Evolutionary conservation across 92 coral and sea anemone species (phyloP).

Genomic region (Bergia sp.): DNA sequence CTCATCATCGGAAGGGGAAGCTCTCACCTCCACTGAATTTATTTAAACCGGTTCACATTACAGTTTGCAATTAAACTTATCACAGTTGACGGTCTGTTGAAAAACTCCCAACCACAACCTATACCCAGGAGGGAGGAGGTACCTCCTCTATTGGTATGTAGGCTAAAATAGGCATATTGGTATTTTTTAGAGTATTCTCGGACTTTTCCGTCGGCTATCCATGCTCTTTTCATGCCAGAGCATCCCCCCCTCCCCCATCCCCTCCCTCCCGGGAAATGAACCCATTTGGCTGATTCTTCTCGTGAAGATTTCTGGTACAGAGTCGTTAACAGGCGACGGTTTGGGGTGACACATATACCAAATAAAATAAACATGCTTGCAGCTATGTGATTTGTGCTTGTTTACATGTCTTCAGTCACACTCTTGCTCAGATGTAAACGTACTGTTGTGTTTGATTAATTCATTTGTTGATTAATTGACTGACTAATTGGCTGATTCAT

Average conservation of each 20-base stretch:
- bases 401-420: no score
- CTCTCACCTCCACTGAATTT: neutral
- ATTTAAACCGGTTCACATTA: neutral
- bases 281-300: no score
- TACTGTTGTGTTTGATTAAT: no score
- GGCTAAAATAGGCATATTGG: conserved; percentile 5
- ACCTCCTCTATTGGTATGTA: conserved; percentile 16
- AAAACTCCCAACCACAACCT: neutral
- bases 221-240: neutral
- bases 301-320: no score
- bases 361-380: no score
- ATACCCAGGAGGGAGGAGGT: neutral
- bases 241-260: neutral
- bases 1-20: neutral
- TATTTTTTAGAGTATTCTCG: neutral
- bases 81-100: neutral
- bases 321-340: no score
- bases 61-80: neutral
- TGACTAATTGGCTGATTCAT: no score
- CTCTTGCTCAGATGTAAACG: no score
- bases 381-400: no score
- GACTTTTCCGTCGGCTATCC: neutral
- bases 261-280: neutral
- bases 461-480: no score
- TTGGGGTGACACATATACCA: no score